Conservation (phyloP, 2,888 invertebrate species). For the Acanthosepion pharaonis region DNA sequence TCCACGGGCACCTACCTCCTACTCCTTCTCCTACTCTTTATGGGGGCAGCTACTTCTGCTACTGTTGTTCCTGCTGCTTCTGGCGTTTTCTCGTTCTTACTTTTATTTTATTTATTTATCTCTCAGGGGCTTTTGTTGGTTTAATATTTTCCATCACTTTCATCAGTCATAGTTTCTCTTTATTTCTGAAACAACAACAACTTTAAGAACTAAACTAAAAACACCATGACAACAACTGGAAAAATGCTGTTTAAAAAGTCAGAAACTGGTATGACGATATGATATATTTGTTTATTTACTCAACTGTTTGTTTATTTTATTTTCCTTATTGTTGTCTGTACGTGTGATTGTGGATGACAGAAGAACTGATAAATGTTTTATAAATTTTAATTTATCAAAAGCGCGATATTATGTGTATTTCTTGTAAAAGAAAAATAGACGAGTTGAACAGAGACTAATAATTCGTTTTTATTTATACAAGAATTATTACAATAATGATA, state of each 20-base stretch:
- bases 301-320: too few relatives aligned
- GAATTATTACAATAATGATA: too few relatives aligned
- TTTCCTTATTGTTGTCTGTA: too few relatives aligned
- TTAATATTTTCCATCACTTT: too few relatives aligned
- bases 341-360: not conserved
- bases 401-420: not conserved
- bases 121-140: not conserved
- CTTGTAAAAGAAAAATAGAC: too few relatives aligned
- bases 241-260: too few relatives aligned
- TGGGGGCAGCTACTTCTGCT: not conserved
- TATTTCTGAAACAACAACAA: too few relatives aligned
- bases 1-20: constrained; percentile 11
- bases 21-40: not conserved
- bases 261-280: too few relatives aligned
- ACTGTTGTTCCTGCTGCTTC: not conserved
- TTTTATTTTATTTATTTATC: not conserved
- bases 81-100: not conserved
- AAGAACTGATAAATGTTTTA: not conserved
- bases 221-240: too few relatives aligned
- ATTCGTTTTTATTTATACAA: not conserved
- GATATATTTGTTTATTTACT: too few relatives aligned
- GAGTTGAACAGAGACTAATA: not conserved
- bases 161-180: too few relatives aligned
- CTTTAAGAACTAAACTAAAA: too few relatives aligned
- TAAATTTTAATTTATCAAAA: not conserved